Percentiles rank a stretch among this genome's conserved stretches.
phyloP scores from a whole-genome alignment of 2,113 vertebrate species.

The Gnathonemus longibarbis region DNA sequence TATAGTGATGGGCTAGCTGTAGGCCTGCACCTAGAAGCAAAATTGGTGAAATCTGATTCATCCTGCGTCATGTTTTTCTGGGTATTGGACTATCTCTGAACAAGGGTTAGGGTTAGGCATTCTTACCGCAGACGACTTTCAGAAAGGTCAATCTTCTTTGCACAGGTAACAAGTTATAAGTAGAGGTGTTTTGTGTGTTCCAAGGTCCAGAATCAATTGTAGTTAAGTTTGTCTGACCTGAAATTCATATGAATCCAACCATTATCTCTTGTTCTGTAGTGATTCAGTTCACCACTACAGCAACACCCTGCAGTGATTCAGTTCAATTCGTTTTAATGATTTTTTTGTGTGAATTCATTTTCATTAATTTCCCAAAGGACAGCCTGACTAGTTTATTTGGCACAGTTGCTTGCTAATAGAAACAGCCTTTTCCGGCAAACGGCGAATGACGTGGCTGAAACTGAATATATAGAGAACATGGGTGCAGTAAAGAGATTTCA shows the following conservation, averaged over 20 bases:
- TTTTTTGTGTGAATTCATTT: not conserved
- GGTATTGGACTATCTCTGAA: not conserved
- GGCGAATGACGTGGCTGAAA: not conserved
- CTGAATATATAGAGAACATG: not conserved
- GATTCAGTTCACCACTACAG: not conserved
- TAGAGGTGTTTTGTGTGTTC: not conserved
- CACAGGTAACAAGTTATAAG: not conserved
- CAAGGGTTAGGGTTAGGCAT: not conserved
- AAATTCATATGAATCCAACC: not conserved
- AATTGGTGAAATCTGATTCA: not conserved
- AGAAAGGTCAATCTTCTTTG: not conserved
- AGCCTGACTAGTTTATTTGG: not conserved
- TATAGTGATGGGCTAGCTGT: not conserved
- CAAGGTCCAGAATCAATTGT: not conserved
- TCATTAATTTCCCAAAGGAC: not conserved
- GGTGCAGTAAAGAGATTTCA: not conserved
- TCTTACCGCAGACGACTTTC: not conserved
- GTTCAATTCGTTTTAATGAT: not conserved
- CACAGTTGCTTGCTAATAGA: not conserved
- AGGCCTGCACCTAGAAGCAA: not conserved
- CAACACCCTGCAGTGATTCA: not conserved
- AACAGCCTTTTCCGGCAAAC: not conserved
- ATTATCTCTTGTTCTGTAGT: not conserved
- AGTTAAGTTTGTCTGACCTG: not conserved
- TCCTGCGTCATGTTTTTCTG: not conserved